These are phyloP conservation scores for Stegodyphus dumicola DNA, from an alignment of 1,140 invertebrate genomes.

Conservation along the genomic window DNA sequence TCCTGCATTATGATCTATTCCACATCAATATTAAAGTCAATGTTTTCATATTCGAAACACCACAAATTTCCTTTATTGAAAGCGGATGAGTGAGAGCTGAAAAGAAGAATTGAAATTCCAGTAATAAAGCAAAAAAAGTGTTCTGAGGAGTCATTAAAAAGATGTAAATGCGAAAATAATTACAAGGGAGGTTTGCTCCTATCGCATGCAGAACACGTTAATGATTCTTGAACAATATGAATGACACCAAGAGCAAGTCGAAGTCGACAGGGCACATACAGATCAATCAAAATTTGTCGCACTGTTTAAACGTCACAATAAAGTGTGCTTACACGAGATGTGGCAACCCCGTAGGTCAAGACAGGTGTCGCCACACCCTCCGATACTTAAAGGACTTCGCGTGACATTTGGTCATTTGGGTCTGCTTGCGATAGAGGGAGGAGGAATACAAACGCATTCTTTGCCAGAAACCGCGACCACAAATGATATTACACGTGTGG, in stretches of 20 bases:
- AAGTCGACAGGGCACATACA: background rate
- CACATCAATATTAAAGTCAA: no score
- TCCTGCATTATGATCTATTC: no score
- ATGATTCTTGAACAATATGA: constrained; percentile 4
- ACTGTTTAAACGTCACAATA: constrained; percentile 58
- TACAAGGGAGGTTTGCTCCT: constrained; percentile 13
- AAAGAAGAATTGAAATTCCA: no score
- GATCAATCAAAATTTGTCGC: constrained; percentile 59
- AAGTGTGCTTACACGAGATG: constrained; percentile 43
- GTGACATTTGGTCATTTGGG: constrained; percentile 47
- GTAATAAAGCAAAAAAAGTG: no score
- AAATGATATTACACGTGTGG: constrained; percentile 31
- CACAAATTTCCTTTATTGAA: no score
- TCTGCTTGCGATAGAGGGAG: background rate
- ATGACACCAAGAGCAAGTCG: background rate
- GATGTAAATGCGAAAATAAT: constrained; percentile 59
- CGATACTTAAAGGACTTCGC: constrained; percentile 4
- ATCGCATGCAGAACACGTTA: background rate
- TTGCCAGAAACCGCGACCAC: background rate
- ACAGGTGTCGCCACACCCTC: constrained; percentile 47
- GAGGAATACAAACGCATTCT: no score
- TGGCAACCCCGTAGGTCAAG: constrained; percentile 34
- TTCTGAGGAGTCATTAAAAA: constrained; percentile 28
- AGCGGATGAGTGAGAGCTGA: no score
- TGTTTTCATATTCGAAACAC: no score